Evolutionary conservation across 2,113 vertebrate species (phyloP).

Genomic region (Barnardius zonarius): DNA sequence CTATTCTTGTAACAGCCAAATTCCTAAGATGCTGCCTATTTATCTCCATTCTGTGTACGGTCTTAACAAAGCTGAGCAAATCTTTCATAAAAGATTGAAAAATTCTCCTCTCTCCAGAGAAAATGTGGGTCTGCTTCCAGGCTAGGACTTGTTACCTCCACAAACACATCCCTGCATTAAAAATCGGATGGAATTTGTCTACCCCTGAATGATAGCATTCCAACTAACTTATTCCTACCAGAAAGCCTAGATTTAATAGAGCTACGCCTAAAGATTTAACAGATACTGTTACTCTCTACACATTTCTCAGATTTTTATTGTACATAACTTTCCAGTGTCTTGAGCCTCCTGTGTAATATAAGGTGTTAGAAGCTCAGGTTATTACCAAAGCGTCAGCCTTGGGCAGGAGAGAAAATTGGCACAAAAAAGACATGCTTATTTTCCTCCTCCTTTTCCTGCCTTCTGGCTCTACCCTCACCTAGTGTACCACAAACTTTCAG

Average conservation of each 20-base stretch:
- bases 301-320: slow-evolving; percentile 48
- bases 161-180: not conserved
- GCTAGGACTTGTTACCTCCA: not conserved
- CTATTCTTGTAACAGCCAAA: not conserved
- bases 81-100: not conserved
- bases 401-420: slow-evolving; percentile 58
- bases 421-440: not conserved
- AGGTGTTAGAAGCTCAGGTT: slow-evolving; percentile 46
- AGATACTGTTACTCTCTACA: not conserved
- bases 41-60: not conserved
- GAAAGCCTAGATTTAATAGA: not conserved
- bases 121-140: not conserved
- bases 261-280: not conserved
- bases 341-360: slow-evolving; percentile 59
- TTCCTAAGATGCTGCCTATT: not conserved
- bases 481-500: not conserved
- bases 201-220: not conserved
- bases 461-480: slow-evolving; percentile 11
- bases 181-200: not conserved
- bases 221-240: not conserved
- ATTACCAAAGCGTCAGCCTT: slow-evolving; percentile 59
- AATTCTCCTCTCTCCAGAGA: not conserved
- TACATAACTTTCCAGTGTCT: slow-evolving; percentile 41
- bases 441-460: slow-evolving; percentile 4
- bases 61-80: not conserved